A percentile compares a stretch with the other conserved stretches of the same genome.
Evolutionary conservation across 2,888 invertebrate species (phyloP).

Genomic region (Bugula neritina): DNA sequence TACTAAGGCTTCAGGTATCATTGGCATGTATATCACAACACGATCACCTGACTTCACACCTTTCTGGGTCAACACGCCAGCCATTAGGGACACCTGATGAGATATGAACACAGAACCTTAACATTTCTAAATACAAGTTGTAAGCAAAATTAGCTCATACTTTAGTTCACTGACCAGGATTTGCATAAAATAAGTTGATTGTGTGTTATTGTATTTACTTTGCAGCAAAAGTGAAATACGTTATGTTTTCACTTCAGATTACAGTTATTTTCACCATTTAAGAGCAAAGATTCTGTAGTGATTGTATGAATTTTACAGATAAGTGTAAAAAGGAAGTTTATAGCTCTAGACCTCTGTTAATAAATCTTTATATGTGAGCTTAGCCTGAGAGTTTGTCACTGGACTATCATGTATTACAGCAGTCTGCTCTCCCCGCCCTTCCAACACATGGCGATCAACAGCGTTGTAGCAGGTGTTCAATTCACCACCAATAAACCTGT

Average conservation of each 20-base stretch:
- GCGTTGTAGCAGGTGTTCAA: constrained; percentile 89
- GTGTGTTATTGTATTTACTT: too few relatives aligned
- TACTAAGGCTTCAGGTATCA: constrained; percentile 81
- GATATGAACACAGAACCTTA: not conserved
- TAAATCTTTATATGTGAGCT: constrained; percentile 75
- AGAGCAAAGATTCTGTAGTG: too few relatives aligned
- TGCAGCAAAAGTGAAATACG: too few relatives aligned
- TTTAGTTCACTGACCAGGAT: too few relatives aligned
- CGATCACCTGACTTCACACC: constrained; percentile 77
- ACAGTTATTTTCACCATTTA: too few relatives aligned
- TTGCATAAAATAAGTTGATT: too few relatives aligned
- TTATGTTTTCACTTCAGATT: too few relatives aligned
- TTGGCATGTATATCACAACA: constrained; percentile 88
- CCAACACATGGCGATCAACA: constrained; percentile 77
- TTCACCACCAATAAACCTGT: constrained; percentile 79
- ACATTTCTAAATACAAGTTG: too few relatives aligned
- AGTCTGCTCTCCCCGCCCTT: constrained; percentile 68
- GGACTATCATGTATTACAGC: constrained; percentile 89
- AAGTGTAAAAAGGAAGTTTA: too few relatives aligned
- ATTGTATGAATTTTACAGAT: too few relatives aligned
- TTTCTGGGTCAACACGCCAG: constrained; percentile 69
- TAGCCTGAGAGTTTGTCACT: constrained; percentile 68
- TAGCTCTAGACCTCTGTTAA: constrained; percentile 72
- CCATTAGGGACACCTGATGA: constrained; percentile 65
- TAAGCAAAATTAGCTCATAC: too few relatives aligned